Base-by-base conservation (phyloP, 2,113 vertebrate species). In the Rostratula benghalensis region DNA sequence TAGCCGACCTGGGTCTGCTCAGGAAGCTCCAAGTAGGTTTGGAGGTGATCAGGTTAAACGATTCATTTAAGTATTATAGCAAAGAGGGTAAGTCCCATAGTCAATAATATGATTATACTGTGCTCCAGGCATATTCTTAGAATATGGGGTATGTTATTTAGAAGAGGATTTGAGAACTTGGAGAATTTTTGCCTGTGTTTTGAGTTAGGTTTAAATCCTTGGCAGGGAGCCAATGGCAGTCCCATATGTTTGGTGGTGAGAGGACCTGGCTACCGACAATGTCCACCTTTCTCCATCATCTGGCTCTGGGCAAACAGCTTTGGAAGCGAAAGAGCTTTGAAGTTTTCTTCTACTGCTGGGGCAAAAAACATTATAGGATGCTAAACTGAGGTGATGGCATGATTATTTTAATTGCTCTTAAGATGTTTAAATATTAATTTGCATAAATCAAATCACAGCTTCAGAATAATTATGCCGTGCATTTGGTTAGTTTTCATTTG, bases 361-460 rank as follows among this genome's bases (percentile, higher is more conserved):
- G 41, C 70, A 88, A 88, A 94, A 94, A 21, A 8, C 41, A 53
- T 88, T 85, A 80, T 22, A 57, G 70, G 33, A 90, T 93, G 83
- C 82, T 94, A 85, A 92, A 88, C 70, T 56, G 61, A 85, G 90
- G 86, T 92, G 85, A 48, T 88, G 54, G 51, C 67, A 24, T 95
- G 92, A 91, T 96, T 84, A 70, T 67, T 90, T 94, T 95, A 93
- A 94, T 96, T 8, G 4, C 68, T 93, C 25, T 74, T 67, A 90
- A 79, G 70, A 74, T 93, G 73, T 67, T 73, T 77, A 82, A 89
- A 61, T 78, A 68, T 30, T 84, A 37, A 87, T 92, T 94, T 97
- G 41, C 76, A 89, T 97, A 89, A 94, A 89, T 88, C 75, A 96
- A 80, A 92, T 88, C 50, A 63, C 31, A 78, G 59, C 41, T 89